phyloP scores from a whole-genome alignment of 2,797 vertebrate genomes.

The Fringilla coelebs region DNA sequence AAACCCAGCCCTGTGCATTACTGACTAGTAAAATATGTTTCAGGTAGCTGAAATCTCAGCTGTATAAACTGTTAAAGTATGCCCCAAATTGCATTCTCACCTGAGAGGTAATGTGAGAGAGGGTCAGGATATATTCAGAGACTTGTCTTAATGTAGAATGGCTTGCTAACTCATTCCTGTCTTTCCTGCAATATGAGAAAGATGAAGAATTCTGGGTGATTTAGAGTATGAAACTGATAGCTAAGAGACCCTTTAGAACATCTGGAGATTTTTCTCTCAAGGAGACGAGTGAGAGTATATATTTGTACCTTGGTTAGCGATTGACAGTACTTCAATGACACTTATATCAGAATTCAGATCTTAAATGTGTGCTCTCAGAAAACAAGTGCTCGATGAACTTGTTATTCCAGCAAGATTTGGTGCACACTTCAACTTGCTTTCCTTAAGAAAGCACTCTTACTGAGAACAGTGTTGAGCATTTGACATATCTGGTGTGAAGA shows the following conservation, averaged over 20 bases:
- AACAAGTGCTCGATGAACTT: not conserved
- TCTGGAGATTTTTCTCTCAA: not conserved
- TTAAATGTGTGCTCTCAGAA: not conserved
- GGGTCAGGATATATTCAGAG: not conserved
- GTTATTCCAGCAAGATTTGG: not conserved
- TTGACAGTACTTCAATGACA: not conserved
- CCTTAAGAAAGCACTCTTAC: not conserved
- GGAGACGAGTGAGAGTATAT: not conserved
- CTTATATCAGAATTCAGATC: not conserved
- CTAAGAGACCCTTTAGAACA: slow-evolving; percentile 9
- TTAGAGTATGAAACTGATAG: not conserved
- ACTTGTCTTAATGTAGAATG: not conserved
- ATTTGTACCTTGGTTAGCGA: not conserved
- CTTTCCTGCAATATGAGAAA: not conserved
- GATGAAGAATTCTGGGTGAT: not conserved
- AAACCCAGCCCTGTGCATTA: not conserved
- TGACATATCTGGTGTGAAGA: not conserved
- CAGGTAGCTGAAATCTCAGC: not conserved
- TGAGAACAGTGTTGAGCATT: not conserved
- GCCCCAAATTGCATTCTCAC: not conserved
- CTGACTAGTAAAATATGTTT: not conserved
- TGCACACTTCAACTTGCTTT: not conserved
- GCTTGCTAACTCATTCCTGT: not conserved
- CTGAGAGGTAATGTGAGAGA: not conserved
- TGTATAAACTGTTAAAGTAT: not conserved